Base-by-base conservation (phyloP, 2,113 vertebrate species). In the Rhinoderma darwinii region DNA sequence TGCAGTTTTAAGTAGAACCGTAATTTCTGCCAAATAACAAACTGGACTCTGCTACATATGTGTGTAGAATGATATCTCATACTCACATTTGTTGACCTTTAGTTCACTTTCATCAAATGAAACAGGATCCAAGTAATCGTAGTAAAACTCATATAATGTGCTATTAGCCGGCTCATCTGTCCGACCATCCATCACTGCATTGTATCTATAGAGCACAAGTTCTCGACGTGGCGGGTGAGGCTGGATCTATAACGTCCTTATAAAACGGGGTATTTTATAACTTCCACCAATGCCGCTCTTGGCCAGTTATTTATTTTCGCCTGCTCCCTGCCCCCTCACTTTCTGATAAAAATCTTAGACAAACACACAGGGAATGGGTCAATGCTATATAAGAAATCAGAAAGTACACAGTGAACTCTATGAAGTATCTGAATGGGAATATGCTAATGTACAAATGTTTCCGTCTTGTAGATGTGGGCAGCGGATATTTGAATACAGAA, bases 41-140 rank as follows among this genome's bases (percentile, higher is more conserved):
- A 37, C 20, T 11, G 5, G 0, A 14, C 70, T 39, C 70, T 25
- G 20, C 18, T 22, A 22, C 37, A 22, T 39, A 30, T 73, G 37
- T 22, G 2, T 37, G 17, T 32, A 14, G 18, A 35, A 32, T 30
- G 30, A 37, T 39, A 20, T 1, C 0, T 70, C n/a, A 32, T 89
- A 95, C 97, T 96, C 93, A 98, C 97, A 96, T 94, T 97, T 97
- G 89, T 96, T 94, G 90, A 94, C 96, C 86, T 92, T 93, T 86
- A 98, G 89, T 85, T 95, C 94, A 90, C 91, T 95, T 86, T 96
- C 95, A 30, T 98, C 96, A 89, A 99, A 97, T 0, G 94, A 90
- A 44, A 96, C 88, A 25, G 94, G 94, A 88, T 98, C 97, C 51
- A 96, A 37, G 54, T 98, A 98, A 90, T 96, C 96, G 88, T 96